Evolutionary conservation across 2,888 invertebrate species (phyloP), one percentile per base, ranked within the genome.

Genomic region (Pantelozetes paolii): DNA sequence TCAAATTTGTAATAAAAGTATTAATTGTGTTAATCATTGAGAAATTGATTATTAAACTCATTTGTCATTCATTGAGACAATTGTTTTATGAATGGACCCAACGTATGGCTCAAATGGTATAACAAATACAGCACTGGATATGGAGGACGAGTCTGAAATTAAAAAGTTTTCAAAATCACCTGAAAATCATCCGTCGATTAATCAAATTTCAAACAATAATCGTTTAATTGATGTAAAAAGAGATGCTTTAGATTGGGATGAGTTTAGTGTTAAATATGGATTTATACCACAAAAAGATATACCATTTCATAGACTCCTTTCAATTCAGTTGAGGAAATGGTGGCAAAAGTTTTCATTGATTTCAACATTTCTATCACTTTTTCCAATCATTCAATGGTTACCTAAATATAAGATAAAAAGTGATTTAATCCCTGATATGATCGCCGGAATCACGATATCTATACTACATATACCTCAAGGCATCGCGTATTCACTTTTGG

Each of bases 401-500:
- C 77, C 77, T 20, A 77, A 77, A 42, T 79, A 79, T 71, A 72
- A 75, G 62, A 28, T 77, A n/a, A 70, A 77, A 77, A 71, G 80
- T 23, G 83, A 89, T 81, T 83, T 92, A 20, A 78, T 89, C 0
- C 86, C 88, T 9, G 94, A 95, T 83, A 79, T 92, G 62, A 86
- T 92, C 11, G 88, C 92, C 0, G 95, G 94, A 0, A 86, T 91
- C 32, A 94, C 94, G 0, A 90, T 94, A 0, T 93, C 91, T 18
- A 87, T 93, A 45, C 90, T 93, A 90, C 91, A 93, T 80, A 91
- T 93, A 82, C 92, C 93, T 0, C 93, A 93, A 86, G 92, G 92
- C 74, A 85, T 85, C 84, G 85, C 85, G 0, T 86, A 86, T 79
- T 85, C 84, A 20, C 81, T 84, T 78, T 79, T 86, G 78, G 84